These are phyloP conservation scores for Drosophila colorata DNA, from an alignment of 2,888 invertebrate species.

Conservation along the genomic window DNA sequence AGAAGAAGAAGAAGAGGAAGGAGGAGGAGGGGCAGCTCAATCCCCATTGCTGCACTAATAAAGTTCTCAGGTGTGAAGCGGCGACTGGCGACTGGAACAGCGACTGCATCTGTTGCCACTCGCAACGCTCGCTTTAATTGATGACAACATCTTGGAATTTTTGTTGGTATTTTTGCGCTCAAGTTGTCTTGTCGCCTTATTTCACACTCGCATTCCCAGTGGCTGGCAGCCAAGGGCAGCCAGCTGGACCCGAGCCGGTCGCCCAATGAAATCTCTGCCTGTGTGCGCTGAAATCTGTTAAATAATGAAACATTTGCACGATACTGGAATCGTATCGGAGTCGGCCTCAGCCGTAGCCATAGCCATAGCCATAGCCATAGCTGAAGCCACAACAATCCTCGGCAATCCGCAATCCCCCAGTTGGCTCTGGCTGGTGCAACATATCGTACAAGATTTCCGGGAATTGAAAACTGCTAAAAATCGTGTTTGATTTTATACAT, in stretches of 20 bases:
- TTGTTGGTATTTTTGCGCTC: constrained; percentile 79
- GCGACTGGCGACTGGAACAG: constrained; percentile 1
- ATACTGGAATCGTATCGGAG: constrained; percentile 74
- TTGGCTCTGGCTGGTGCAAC: constrained; percentile 63
- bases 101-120: constrained; percentile 38
- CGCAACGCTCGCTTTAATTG: constrained; percentile 82
- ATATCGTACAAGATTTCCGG: constrained; percentile 80
- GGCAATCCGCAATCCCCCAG: constrained; percentile 11
- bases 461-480: constrained; percentile 81
- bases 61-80: constrained; percentile 85
- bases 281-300: constrained; percentile 70
- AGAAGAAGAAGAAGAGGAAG: background rate
- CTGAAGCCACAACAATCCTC: constrained; percentile 46
- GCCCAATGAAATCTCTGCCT: constrained; percentile 37
- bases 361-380: background rate
- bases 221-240: constrained; percentile 39
- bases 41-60: constrained; percentile 77
- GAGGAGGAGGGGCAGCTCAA: background rate
- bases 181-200: constrained; percentile 66
- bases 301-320: constrained; percentile 82
- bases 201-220: constrained; percentile 57
- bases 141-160: constrained; percentile 85
- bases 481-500: constrained; percentile 81
- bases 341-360: constrained; percentile 2
- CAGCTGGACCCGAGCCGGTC: constrained; percentile 16